Conservation (phyloP, 2,888 invertebrate species). For the Ectemnius continuus region DNA sequence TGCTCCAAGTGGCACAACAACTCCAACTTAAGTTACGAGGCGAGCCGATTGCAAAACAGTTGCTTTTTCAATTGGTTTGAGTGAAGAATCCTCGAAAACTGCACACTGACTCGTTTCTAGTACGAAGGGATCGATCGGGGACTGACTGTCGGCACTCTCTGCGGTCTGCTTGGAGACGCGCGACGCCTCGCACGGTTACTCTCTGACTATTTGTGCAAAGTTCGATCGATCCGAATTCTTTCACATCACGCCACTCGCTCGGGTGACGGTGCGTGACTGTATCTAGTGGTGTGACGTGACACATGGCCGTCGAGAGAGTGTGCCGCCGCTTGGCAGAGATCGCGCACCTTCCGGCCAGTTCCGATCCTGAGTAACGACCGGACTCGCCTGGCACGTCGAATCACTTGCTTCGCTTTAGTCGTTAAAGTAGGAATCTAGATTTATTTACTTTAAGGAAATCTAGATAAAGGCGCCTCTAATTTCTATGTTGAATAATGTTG, state of each 20-base stretch:
- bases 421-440: too few relatives aligned
- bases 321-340: constrained; percentile 24
- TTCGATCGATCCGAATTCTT: constrained; percentile 66
- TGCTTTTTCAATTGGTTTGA: neutral
- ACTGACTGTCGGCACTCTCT: neutral
- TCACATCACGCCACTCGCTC: constrained; percentile 65
- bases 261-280: constrained; percentile 53
- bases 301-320: constrained; percentile 26
- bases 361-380: neutral
- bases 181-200: constrained; percentile 20
- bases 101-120: neutral
- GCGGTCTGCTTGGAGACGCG: constrained; percentile 3
- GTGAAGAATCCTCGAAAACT: neutral
- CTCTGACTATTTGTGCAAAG: constrained; percentile 64
- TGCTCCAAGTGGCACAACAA: neutral
- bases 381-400: too few relatives aligned
- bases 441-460: too few relatives aligned
- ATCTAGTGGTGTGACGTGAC: constrained; percentile 43
- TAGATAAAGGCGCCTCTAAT: too few relatives aligned
- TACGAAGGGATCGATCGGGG: neutral
- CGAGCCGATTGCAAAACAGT: neutral
- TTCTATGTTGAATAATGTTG: too few relatives aligned
- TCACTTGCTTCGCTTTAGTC: too few relatives aligned
- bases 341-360: constrained; percentile 9
- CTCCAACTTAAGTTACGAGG: neutral